Evolutionary conservation across 2,888 invertebrate genomes (phyloP).

Genomic region (Drosophila lutescens): DNA sequence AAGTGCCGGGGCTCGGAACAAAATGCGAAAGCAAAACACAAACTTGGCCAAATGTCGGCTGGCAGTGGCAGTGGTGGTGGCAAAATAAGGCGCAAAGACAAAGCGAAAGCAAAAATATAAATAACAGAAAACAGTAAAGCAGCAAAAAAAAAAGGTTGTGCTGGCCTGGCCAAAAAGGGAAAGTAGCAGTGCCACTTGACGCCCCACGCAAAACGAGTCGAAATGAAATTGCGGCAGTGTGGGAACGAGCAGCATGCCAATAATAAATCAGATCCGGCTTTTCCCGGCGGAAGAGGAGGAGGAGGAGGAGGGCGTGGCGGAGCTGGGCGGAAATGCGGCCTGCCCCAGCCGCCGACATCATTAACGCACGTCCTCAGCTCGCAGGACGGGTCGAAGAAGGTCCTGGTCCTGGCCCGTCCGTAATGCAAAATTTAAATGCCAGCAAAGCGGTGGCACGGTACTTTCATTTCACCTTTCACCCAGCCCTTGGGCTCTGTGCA

Average conservation of each 20-base stretch:
- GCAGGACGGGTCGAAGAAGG: conserved; percentile 11
- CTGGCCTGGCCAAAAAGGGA: conserved; percentile 43
- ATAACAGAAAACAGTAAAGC: conserved; percentile 21
- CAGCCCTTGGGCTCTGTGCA: not conserved
- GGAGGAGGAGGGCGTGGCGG: not conserved
- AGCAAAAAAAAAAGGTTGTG: conserved; percentile 35
- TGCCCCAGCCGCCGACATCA: conserved; percentile 41
- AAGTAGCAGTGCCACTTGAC: conserved; percentile 50
- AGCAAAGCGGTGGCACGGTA: conserved; percentile 16
- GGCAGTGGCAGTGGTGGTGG: not conserved
- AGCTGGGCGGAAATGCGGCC: conserved; percentile 14
- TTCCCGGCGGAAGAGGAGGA: not conserved
- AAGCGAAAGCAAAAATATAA: conserved; percentile 54
- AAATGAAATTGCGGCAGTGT: conserved; percentile 46
- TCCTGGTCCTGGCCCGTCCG: conserved; percentile 18
- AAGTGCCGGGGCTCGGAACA: conserved; percentile 28
- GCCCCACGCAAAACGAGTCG: conserved; percentile 31
- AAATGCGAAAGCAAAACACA: conserved; percentile 47
- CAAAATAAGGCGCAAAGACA: conserved; percentile 50
- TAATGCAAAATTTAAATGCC: conserved; percentile 40
- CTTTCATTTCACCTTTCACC: not conserved
- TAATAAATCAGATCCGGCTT: conserved; percentile 54
- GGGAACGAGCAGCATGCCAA: conserved; percentile 45
- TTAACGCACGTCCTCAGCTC: conserved; percentile 38
- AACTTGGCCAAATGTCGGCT: conserved; percentile 34